These are phyloP conservation scores for Luscinia megarhynchos DNA, from an alignment of 2,797 vertebrate genomes.

Conservation along the genomic window DNA sequence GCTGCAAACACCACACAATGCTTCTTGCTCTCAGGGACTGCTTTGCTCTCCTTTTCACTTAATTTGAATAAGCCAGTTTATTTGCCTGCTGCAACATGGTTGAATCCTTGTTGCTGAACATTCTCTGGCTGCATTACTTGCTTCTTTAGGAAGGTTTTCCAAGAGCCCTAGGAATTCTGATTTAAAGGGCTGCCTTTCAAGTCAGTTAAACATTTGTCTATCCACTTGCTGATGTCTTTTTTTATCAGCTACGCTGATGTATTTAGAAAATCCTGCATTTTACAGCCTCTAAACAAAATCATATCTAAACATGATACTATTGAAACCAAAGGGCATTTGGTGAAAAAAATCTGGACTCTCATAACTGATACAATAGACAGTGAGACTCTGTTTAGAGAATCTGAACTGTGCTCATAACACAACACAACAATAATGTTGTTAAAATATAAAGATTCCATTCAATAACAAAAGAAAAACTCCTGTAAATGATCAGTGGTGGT, in stretches of 20 bases:
- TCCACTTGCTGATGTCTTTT: fast-evolving
- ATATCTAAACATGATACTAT: not conserved
- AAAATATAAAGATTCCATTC: not conserved
- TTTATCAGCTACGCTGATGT: not conserved
- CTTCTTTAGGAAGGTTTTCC: not conserved
- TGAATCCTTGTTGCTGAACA: not conserved
- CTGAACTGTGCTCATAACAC: not conserved
- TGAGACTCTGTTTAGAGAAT: not conserved
- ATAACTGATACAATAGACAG: not conserved
- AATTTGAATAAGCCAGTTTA: not conserved
- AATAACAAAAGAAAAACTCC: not conserved
- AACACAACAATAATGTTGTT: not conserved
- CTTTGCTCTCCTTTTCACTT: not conserved
- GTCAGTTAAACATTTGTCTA: not conserved
- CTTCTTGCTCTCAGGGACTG: not conserved
- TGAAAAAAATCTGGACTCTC: not conserved
- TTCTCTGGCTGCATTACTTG: not conserved
- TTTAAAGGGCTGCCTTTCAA: not conserved
- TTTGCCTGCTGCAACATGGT: not conserved
- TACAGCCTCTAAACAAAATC: not conserved
- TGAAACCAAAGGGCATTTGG: not conserved
- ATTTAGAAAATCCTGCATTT: not conserved
- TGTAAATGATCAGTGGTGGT: not conserved
- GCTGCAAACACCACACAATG: not conserved
- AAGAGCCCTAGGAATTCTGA: not conserved